phyloP scores from a whole-genome alignment of 2,888 invertebrate species.

The Ormyrus pomaceus region DNA sequence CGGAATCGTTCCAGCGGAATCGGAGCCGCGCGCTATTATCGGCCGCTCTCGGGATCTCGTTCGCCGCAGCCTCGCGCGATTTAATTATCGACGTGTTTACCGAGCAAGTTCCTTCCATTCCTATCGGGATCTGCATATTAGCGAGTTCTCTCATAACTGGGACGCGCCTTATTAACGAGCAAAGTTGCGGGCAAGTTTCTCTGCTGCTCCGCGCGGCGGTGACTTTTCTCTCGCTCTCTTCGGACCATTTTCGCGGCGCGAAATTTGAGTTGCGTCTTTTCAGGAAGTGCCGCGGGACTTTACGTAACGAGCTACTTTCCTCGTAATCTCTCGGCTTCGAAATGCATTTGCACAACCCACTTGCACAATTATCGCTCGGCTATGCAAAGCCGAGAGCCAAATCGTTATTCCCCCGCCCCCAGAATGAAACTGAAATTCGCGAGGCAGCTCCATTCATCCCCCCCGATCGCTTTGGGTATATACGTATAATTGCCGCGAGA shows the following conservation, averaged over 20 bases:
- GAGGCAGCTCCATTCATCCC: neutral
- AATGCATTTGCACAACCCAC: too few relatives aligned
- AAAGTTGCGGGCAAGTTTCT: conserved; percentile 12
- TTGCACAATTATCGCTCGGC: too few relatives aligned
- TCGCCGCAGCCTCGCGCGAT: neutral
- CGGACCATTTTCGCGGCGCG: neutral
- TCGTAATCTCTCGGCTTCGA: too few relatives aligned
- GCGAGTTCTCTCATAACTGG: conserved; percentile 8
- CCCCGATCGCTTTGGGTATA: too few relatives aligned
- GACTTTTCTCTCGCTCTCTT: neutral
- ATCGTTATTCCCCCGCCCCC: too few relatives aligned
- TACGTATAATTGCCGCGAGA: neutral
- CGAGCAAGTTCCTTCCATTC: neutral
- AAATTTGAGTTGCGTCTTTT: neutral
- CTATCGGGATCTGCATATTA: neutral
- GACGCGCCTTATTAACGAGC: conserved; percentile 38
- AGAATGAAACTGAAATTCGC: neutral
- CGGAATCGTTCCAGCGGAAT: neutral
- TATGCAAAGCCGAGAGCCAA: too few relatives aligned
- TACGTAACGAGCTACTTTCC: neutral
- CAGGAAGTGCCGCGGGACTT: neutral
- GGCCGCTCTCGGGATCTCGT: conserved; percentile 12
- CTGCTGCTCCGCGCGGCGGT: neutral
- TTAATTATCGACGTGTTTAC: conserved; percentile 22
- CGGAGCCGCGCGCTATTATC: neutral